Evolutionary conservation across 2,113 vertebrate species (phyloP), one percentile per base, ranked within the genome.

Genomic region (Oncorhynchus gorbuscha): DNA sequence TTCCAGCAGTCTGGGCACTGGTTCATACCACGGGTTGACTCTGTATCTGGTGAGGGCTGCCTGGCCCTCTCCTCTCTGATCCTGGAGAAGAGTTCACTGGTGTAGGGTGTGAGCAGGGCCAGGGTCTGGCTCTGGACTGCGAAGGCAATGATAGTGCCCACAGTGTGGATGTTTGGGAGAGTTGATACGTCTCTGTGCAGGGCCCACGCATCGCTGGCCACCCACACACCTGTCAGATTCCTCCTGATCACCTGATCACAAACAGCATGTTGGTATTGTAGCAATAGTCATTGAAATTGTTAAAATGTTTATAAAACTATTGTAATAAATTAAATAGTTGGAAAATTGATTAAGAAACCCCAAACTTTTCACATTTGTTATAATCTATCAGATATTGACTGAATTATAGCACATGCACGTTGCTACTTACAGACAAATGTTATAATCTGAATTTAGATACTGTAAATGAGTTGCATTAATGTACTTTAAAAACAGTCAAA

Each of bases 121-220:
- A 96, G 22, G 0, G 4, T 12, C 0, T 70, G 61, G 0, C 73
- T 73, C 8, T 79, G 89, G 70, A 88, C 84, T 3, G 81, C 72
- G 12, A 96, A 71, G 75, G 91, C 93, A 0, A 99, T 87, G 66
- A 98, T 84, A 0, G 95, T 97, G 6, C 97, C 97, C 0, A 97
- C 49, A 5, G 12, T 84, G 28, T 85, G 39, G 20, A 97, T 92
- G n/a, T 86, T 71, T 0, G 92, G 89, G 9, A 93, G 83, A 2
- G 66, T 75, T 73, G 76, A 26, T 0, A 93, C 0, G 30, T 0
- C 32, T 3, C 85, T 70, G 0, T 89, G 81, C 26, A 93, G 61
- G 12, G 91, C 26, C 97, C 97, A 98, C 30, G 91, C 86, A 35
- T 95, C 93, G 0, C 94, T 96, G 75, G 84, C 96, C 0, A 98